Conservation (phyloP, 2,113 vertebrate species). For the Mixornis gularis region DNA sequence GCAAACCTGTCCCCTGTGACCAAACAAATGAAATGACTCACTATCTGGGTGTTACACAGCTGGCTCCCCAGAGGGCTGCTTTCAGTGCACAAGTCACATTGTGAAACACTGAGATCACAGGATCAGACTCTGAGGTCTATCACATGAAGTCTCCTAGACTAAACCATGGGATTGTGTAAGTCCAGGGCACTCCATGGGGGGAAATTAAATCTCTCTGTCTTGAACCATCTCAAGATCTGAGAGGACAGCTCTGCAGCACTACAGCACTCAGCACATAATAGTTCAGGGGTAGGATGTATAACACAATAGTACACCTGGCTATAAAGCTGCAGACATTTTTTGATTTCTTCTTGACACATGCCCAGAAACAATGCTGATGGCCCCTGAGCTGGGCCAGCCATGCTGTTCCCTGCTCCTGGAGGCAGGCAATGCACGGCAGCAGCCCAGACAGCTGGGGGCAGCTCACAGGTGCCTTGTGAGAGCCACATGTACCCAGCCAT, state of each 20-base stretch:
- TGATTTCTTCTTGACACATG: neutral
- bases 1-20: neutral
- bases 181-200: neutral
- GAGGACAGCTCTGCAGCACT: neutral
- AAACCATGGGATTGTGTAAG: slow-evolving; percentile 8
- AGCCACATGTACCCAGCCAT: fast-evolving
- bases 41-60: neutral
- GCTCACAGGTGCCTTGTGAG: neutral
- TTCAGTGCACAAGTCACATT: neutral
- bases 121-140: neutral
- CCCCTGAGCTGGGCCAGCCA: neutral
- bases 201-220: neutral
- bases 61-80: neutral
- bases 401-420: neutral
- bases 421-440: neutral
- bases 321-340: neutral
- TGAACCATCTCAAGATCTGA: neutral
- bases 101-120: slow-evolving; percentile 10
- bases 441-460: neutral
- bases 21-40: neutral
- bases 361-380: neutral
- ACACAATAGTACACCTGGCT: neutral
- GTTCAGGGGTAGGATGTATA: neutral
- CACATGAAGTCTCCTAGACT: neutral
- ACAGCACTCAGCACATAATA: neutral